These are phyloP conservation scores for Oenanthe oenanthe DNA, from an alignment of 2,113 vertebrate genomes.

Conservation along the genomic window DNA sequence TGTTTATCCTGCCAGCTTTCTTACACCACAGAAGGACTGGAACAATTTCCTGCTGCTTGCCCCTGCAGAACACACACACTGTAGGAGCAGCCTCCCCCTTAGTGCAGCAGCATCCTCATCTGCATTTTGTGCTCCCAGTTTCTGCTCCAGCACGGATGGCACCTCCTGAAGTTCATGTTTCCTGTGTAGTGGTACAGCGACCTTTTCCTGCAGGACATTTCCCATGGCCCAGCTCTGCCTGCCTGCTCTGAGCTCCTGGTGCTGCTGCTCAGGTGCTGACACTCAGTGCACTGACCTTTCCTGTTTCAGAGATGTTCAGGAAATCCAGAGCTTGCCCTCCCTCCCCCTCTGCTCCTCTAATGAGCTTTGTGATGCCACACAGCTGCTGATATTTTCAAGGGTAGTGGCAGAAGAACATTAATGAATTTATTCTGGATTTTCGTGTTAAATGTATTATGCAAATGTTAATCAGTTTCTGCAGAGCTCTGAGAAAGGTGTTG, in stretches of 20 bases:
- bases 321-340: neutral
- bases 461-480: constrained; percentile 65
- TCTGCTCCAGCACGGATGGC: neutral
- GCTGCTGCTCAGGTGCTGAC: neutral
- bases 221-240: neutral
- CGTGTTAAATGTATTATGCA: constrained; percentile 65
- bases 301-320: neutral
- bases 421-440: constrained; percentile 64
- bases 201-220: neutral
- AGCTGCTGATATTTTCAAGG: constrained; percentile 30
- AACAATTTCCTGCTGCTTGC: neutral
- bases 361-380: constrained; percentile 25
- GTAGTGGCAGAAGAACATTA: constrained; percentile 38
- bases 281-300: neutral
- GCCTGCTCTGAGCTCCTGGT: neutral
- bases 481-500: constrained; percentile 43
- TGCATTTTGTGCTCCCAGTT: neutral
- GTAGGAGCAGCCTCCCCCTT: neutral
- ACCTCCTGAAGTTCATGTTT: neutral
- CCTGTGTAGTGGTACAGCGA: fast-evolving
- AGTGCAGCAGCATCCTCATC: neutral
- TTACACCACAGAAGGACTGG: neutral
- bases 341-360: constrained; percentile 12
- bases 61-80: neutral
- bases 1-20: neutral